Conservation (phyloP, 2,888 invertebrate species). For the Nomada ferruginata region DNA sequence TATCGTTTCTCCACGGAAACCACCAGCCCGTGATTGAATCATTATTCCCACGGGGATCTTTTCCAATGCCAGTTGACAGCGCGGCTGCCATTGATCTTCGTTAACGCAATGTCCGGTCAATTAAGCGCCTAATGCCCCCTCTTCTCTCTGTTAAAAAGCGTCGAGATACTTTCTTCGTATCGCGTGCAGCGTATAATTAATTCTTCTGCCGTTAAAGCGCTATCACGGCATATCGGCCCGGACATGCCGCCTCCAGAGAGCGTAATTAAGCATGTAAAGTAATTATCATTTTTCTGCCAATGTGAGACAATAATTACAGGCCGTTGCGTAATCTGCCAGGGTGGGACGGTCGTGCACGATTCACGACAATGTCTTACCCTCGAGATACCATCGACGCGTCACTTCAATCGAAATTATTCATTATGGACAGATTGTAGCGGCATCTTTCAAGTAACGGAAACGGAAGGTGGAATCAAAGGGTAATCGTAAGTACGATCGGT, state of each 20-base stretch:
- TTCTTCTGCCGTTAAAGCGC: constrained; percentile 61
- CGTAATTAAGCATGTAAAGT: constrained; percentile 62
- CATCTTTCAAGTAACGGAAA: constrained; percentile 2
- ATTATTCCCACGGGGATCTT: constrained; percentile 18
- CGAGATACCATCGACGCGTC: constrained; percentile 75
- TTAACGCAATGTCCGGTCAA: constrained; percentile 53
- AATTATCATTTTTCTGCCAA: constrained; percentile 59
- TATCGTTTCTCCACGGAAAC: not conserved
- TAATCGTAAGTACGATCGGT: not conserved
- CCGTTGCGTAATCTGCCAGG: constrained; percentile 52
- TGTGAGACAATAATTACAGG: constrained; percentile 56
- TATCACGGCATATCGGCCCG: constrained; percentile 40
- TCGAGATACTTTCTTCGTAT: constrained; percentile 59
- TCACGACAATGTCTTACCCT: constrained; percentile 76
- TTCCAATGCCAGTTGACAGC: constrained; percentile 1
- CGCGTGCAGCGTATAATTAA: constrained; percentile 59
- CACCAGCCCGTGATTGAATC: not conserved
- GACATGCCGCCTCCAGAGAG: constrained; percentile 27
- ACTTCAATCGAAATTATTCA: constrained; percentile 10
- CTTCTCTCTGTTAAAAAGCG: constrained; percentile 27
- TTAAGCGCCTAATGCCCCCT: constrained; percentile 53
- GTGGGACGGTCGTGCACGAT: constrained; percentile 72
- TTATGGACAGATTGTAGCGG: not conserved
- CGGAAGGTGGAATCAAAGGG: constrained; percentile 17
- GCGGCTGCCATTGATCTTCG: constrained; percentile 50